A percentile compares a stretch with the other conserved stretches of the same genome.
These are phyloP conservation scores for Anisognathus igniventris DNA, from an alignment of 2,797 vertebrate species.

Conservation along the genomic window DNA sequence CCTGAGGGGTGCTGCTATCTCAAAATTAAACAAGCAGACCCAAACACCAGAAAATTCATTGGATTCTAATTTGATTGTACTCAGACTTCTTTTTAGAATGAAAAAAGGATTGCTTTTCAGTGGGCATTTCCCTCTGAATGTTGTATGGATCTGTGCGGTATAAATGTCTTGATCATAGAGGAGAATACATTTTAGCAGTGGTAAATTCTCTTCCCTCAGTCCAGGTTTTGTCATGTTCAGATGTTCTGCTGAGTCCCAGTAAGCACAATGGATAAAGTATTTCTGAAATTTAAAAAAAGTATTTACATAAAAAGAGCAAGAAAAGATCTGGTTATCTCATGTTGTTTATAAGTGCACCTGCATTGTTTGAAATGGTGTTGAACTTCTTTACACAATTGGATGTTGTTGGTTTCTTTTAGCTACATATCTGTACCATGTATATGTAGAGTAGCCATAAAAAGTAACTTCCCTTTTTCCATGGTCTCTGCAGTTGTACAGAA, in stretches of 20 bases:
- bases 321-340: neutral
- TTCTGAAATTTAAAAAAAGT: neutral
- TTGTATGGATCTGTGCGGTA: accelerated
- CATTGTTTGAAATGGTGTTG: neutral
- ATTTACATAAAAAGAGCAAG: neutral
- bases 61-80: neutral
- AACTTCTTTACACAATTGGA: neutral
- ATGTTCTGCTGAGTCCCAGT: neutral
- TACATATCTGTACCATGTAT: accelerated
- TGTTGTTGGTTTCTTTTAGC: neutral
- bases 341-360: neutral
- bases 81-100: neutral
- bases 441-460: neutral
- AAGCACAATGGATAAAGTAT: neutral
- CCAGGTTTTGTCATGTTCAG: neutral
- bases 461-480: neutral
- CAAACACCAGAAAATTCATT: neutral
- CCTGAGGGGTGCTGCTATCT: neutral
- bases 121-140: neutral
- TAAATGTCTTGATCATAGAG: neutral
- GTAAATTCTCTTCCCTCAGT: neutral
- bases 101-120: neutral
- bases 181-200: neutral
- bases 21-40: neutral
- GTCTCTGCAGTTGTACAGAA: neutral